These are phyloP conservation scores for Apaloderma vittatum DNA, from an alignment of 2,113 vertebrate species.

Conservation along the genomic window DNA sequence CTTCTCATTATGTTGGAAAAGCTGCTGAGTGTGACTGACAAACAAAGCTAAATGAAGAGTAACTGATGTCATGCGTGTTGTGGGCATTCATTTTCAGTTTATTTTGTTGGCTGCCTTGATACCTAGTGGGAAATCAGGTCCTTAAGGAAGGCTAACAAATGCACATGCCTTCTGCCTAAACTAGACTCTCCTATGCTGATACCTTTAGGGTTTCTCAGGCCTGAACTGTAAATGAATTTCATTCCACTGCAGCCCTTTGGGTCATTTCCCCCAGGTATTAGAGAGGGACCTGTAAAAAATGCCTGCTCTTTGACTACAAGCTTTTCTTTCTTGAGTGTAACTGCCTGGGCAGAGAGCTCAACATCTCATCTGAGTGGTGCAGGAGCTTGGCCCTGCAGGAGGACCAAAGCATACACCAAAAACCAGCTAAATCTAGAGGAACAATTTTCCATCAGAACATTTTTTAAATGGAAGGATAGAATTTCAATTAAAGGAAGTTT, in stretches of 20 bases:
- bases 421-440: not conserved
- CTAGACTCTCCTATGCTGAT: rapidly evolving
- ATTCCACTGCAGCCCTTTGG: not conserved
- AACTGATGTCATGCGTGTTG: not conserved
- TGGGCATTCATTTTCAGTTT: not conserved
- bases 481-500: not conserved
- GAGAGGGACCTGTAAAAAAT: not conserved
- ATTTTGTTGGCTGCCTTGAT: not conserved
- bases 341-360: not conserved
- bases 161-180: not conserved
- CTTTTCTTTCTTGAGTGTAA: not conserved
- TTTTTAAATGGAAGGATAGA: not conserved
- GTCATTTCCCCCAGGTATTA: not conserved
- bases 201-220: not conserved
- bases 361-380: not conserved
- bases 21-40: constrained; percentile 8
- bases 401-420: not conserved
- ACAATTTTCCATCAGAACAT: not conserved
- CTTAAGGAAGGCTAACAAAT: not conserved
- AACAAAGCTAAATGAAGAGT: constrained; percentile 7
- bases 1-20: not conserved
- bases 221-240: not conserved
- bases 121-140: not conserved
- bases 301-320: not conserved
- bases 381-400: not conserved